Conservation (phyloP, 2,113 vertebrate species). For the Paracanthobrama guichenoti region DNA sequence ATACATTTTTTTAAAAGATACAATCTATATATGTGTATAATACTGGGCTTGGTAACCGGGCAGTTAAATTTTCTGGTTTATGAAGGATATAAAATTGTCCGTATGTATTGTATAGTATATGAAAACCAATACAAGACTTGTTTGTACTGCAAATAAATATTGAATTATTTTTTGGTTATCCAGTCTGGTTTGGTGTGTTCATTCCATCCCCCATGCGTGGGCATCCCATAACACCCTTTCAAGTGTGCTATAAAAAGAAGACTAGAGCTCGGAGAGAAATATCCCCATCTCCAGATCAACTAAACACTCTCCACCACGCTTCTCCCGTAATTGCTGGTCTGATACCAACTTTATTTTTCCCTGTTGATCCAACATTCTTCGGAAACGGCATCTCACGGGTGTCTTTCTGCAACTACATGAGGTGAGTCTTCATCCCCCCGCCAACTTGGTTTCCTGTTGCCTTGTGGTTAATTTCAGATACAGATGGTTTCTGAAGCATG, state of each 20-base stretch:
- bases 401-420: background rate
- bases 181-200: conserved; percentile 63
- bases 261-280: no score
- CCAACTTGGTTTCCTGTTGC: conserved; percentile 52
- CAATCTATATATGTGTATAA: conserved; percentile 81
- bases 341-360: no score
- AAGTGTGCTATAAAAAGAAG: no score
- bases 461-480: conserved; percentile 56
- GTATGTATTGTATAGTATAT: conserved; percentile 83
- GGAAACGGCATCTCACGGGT: background rate
- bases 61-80: conserved; percentile 87
- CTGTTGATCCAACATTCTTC: background rate
- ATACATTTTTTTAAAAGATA: conserved; percentile 80
- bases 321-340: background rate
- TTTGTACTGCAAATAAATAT: conserved; percentile 99
- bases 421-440: background rate
- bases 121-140: conserved; percentile 91
- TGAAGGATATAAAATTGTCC: conserved; percentile 89
- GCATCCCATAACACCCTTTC: no score
- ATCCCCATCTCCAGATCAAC: no score
- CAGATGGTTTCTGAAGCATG: conserved; percentile 52
- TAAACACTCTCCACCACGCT: background rate
- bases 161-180: conserved; percentile 97
- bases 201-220: conserved; percentile 32
- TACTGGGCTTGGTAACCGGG: conserved; percentile 83